phyloP scores from a whole-genome alignment of 64 coral and sea anemone genomes.

The Actinia tenebrosa region DNA sequence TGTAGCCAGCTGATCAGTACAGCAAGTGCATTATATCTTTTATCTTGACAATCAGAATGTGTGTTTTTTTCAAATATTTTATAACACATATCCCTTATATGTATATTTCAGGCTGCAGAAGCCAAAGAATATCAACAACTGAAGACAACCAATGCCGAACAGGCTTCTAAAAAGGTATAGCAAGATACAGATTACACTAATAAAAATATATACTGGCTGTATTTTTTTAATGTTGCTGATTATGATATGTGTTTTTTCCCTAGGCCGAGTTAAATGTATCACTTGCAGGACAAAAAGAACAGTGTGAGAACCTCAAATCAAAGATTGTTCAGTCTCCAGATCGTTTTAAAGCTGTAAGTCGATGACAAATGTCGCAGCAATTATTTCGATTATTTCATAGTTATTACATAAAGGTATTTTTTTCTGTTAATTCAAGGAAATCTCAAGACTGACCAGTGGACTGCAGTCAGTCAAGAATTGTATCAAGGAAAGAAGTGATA shows the following conservation, averaged over 20 bases:
- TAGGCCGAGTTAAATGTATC: conserved; percentile 73
- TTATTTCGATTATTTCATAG: too few relatives aligned
- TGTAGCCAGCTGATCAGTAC: too few relatives aligned
- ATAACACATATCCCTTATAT: background rate
- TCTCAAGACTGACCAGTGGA: conserved; percentile 20
- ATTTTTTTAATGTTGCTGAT: too few relatives aligned
- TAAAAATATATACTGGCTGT: background rate
- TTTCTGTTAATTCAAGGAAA: conserved; percentile 22
- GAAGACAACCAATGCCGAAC: conserved; percentile 51
- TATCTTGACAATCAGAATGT: too few relatives aligned
- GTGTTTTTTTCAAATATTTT: too few relatives aligned
- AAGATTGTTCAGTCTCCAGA: conserved; percentile 92
- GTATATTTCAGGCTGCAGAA: conserved; percentile 45
- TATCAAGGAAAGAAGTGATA: conserved; percentile 23
- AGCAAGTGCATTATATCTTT: too few relatives aligned
- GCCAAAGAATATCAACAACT: conserved; percentile 35
- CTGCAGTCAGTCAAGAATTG: conserved; percentile 37
- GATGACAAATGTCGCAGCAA: too few relatives aligned
- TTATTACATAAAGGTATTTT: background rate
- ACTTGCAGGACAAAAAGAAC: conserved; percentile 67
- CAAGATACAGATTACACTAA: too few relatives aligned
- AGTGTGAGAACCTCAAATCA: conserved; percentile 62
- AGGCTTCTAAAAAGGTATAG: conserved; percentile 47
- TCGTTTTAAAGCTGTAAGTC: conserved; percentile 74
- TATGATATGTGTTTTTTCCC: background rate